Conservation (phyloP, 2,888 invertebrate species). For the Hemaris fuciformis region DNA sequence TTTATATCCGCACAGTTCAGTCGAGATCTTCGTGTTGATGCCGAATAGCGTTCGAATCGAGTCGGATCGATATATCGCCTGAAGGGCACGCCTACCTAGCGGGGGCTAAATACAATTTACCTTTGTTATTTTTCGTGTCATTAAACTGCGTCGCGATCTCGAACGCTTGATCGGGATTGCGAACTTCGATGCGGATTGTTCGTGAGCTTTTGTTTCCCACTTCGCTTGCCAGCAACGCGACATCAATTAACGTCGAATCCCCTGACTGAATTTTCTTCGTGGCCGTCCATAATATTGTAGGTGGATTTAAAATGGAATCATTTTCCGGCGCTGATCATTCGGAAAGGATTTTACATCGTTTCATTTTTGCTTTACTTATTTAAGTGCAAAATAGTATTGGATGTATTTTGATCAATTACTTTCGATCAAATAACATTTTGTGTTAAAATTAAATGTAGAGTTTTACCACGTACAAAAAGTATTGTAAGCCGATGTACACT, state of each 20-base stretch:
- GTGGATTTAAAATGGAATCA: constrained; percentile 61
- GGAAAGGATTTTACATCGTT: constrained; percentile 14
- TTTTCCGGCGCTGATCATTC: constrained; percentile 48
- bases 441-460: constrained; percentile 12
- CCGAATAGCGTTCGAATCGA: constrained; percentile 48
- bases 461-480: no score
- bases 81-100: constrained; percentile 67
- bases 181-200: constrained; percentile 80
- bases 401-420: constrained; percentile 34
- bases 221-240: constrained; percentile 73
- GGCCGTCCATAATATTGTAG: constrained; percentile 48
- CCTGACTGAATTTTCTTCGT: constrained; percentile 73
- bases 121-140: constrained; percentile 82
- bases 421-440: neutral
- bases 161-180: constrained; percentile 78
- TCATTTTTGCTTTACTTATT: neutral
- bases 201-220: constrained; percentile 79
- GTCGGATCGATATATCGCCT: constrained; percentile 65
- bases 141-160: constrained; percentile 81
- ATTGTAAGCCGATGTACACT: neutral
- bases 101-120: constrained; percentile 80
- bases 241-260: constrained; percentile 78
- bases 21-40: constrained; percentile 59
- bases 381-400: neutral
- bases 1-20: constrained; percentile 67